Evolutionary conservation across 2,888 invertebrate species (phyloP).

Genomic region (Stenichneumon culpator): DNA sequence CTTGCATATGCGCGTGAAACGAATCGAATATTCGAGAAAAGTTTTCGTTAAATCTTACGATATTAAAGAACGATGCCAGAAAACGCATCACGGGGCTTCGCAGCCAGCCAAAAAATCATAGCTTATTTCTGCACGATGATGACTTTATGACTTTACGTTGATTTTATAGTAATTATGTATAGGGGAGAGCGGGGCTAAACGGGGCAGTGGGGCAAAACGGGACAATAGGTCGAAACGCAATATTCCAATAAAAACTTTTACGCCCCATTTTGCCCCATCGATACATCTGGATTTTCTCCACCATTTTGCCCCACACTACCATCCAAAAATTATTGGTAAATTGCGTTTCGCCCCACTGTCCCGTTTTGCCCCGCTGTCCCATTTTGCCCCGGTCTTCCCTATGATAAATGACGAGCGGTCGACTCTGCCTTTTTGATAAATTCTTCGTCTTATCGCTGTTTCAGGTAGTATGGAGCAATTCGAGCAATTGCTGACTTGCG

Average conservation of each 20-base stretch:
- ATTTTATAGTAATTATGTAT: constrained; percentile 29
- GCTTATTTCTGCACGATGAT: constrained; percentile 27
- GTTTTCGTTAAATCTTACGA: not conserved
- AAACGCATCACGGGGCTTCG: not conserved
- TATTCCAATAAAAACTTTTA: too few species aligned
- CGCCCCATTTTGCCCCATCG: too few species aligned
- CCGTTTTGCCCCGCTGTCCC: too few species aligned
- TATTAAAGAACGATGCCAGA: constrained; percentile 7
- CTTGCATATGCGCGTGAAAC: constrained; percentile 26
- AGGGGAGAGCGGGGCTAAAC: too few species aligned
- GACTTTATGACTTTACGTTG: constrained; percentile 14
- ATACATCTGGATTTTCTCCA: too few species aligned
- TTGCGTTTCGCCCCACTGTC: too few species aligned
- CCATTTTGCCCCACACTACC: too few species aligned
- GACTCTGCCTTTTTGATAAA: not conserved
- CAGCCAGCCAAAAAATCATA: constrained; percentile 28
- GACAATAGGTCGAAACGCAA: too few species aligned
- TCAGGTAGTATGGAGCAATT: constrained; percentile 94
- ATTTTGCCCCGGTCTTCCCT: too few species aligned
- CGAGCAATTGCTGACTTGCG: constrained; percentile 98
- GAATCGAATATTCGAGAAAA: constrained; percentile 23
- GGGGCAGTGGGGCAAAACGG: too few species aligned
- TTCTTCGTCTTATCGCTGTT: constrained; percentile 48
- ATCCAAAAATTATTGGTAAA: too few species aligned
- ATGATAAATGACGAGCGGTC: not conserved